Conservation (phyloP, 2,113 vertebrate genomes). For the Epinephelus cyanopodus region DNA sequence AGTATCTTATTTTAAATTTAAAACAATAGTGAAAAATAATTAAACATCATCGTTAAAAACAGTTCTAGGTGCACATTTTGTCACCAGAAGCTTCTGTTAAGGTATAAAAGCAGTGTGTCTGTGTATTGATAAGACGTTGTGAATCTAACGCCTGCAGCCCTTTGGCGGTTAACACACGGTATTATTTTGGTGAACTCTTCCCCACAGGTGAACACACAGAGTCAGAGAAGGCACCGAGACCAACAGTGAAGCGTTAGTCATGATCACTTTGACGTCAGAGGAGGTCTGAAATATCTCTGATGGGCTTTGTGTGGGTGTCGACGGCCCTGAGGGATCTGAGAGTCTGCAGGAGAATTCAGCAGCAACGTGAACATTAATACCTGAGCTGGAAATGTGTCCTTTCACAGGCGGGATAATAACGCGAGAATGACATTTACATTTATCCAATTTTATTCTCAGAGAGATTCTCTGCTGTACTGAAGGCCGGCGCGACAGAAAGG, state of each 20-base stretch:
- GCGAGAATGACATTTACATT: not conserved
- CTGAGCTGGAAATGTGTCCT: constrained; percentile 3
- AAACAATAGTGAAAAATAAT: too few species aligned
- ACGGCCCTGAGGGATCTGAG: constrained; percentile 32
- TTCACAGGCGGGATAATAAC: not conserved
- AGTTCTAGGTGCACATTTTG: too few species aligned
- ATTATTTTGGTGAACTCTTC: constrained; percentile 2
- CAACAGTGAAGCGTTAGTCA: constrained; percentile 44
- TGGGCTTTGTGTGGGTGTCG: constrained; percentile 43
- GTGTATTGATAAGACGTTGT: too few species aligned
- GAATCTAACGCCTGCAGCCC: not conserved
- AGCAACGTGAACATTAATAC: constrained; percentile 16
- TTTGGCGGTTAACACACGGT: not conserved
- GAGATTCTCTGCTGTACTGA: not conserved
- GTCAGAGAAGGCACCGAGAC: constrained; percentile 5
- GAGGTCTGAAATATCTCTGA: constrained; percentile 58
- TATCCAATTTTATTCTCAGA: not conserved
- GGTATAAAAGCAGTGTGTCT: not conserved
- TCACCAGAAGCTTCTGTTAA: not conserved
- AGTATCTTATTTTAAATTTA: not conserved
- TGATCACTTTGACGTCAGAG: constrained; percentile 55
- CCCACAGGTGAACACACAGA: constrained; percentile 31
- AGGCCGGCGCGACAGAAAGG: not conserved
- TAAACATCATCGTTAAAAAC: too few species aligned
- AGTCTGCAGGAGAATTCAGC: constrained; percentile 35